Evolutionary conservation across 2,797 vertebrate genomes (phyloP).

Genomic region (Lates japonicus): DNA sequence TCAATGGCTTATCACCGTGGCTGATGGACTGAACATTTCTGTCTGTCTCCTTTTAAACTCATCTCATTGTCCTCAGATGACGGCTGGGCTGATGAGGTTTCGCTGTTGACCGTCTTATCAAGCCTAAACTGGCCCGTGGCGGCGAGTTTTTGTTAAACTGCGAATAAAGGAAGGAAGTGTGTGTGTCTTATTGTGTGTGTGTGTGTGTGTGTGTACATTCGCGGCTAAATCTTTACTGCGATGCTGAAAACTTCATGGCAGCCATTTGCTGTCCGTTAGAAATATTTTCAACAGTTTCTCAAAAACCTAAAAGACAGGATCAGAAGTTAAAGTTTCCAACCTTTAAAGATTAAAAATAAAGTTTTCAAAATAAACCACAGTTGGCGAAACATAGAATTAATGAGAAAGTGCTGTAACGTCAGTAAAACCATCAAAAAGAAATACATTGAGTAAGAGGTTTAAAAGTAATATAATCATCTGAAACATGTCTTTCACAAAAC

Average conservation of each 20-base stretch:
- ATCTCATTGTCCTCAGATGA: conserved; percentile 75
- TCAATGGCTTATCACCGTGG: background rate
- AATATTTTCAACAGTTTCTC: too few species aligned
- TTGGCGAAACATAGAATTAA: too few species aligned
- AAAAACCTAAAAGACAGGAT: too few species aligned
- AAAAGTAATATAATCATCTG: too few species aligned
- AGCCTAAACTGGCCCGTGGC: conserved; percentile 91
- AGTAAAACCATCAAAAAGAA: too few species aligned
- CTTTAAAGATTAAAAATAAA: too few species aligned
- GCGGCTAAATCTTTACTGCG: background rate
- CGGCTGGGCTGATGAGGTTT: conserved; percentile 89
- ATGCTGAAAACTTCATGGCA: background rate
- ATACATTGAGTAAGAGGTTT: too few species aligned
- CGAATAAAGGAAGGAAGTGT: conserved; percentile 86
- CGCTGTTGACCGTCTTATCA: conserved; percentile 90
- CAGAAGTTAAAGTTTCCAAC: too few species aligned
- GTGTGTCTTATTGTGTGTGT: conserved; percentile 45
- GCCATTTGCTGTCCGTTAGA: background rate
- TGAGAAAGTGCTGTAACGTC: too few species aligned
- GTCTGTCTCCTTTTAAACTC: conserved; percentile 24
- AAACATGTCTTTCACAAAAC: too few species aligned
- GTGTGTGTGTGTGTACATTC: background rate
- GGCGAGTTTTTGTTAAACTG: conserved; percentile 92
- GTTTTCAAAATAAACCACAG: too few species aligned
- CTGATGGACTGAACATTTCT: background rate